phyloP scores from a whole-genome alignment of 2,797 vertebrate species.

The Streptopelia turtur region DNA sequence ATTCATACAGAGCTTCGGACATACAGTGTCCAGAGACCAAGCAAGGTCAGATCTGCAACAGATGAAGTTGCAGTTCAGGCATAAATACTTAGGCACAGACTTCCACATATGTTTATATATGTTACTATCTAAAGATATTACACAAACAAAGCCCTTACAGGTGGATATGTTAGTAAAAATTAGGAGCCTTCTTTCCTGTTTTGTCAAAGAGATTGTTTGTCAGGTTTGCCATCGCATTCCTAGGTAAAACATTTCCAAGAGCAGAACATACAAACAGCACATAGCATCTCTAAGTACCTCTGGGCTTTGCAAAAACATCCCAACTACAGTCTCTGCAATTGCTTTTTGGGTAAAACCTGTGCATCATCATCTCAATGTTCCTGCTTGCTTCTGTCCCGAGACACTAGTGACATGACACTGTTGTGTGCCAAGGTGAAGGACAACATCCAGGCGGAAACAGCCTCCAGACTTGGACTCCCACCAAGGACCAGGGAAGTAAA shows the following conservation, averaged over 20 bases:
- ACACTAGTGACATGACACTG: accelerated
- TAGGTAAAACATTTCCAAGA: background rate
- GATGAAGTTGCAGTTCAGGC: background rate
- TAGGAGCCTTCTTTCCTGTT: background rate
- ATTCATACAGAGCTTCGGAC: background rate
- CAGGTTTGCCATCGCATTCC: background rate
- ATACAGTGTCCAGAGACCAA: background rate
- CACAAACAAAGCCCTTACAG: background rate
- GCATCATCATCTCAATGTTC: background rate
- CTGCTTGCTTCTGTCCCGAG: background rate
- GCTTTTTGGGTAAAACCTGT: background rate
- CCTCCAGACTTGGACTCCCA: background rate
- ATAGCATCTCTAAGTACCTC: accelerated
- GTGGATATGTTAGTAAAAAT: background rate
- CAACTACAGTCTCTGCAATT: background rate
- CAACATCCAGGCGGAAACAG: background rate
- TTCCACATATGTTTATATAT: background rate
- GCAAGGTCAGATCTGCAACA: background rate
- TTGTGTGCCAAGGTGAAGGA: background rate
- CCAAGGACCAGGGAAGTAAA: background rate
- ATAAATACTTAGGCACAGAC: background rate
- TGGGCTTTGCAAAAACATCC: background rate
- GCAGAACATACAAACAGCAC: background rate
- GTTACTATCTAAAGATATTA: background rate
- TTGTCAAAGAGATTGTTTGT: background rate